phyloP scores from a whole-genome alignment of 2,888 invertebrate species.

The Platycnemis pennipes region DNA sequence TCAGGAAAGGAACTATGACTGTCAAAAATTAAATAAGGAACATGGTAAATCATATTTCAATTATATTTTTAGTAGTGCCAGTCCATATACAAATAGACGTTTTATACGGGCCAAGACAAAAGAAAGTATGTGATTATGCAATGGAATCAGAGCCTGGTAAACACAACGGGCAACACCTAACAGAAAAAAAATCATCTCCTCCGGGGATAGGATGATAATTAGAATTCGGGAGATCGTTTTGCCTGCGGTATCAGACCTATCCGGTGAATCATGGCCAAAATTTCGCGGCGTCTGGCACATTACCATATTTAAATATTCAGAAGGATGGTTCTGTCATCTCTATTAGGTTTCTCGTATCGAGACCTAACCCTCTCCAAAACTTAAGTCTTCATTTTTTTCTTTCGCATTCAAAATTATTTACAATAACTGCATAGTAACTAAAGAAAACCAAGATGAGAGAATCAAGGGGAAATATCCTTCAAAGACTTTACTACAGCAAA shows the following conservation, averaged over 20 bases:
- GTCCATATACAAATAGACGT: no score
- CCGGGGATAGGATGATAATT: background rate
- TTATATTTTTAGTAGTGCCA: no score
- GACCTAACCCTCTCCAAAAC: background rate
- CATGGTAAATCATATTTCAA: no score
- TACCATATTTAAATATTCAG: constrained; percentile 29
- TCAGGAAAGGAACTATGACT: no score
- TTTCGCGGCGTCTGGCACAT: constrained; percentile 20
- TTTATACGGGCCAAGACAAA: no score
- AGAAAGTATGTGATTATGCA: background rate
- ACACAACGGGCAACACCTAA: background rate
- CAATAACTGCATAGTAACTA: background rate
- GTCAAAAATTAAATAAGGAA: no score
- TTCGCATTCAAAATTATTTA: background rate
- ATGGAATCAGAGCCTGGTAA: background rate
- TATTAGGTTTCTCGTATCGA: background rate
- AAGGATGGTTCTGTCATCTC: constrained; percentile 1
- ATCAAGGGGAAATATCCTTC: no score
- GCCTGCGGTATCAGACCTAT: background rate
- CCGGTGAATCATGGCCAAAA: constrained; percentile 7
- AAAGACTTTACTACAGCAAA: no score
- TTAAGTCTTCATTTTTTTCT: background rate
- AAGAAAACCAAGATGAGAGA: background rate
- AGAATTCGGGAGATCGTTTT: background rate
- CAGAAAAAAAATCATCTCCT: background rate